These are phyloP conservation scores for Plebejus anna DNA, from an alignment of 2,888 invertebrate species.

Conservation along the genomic window DNA sequence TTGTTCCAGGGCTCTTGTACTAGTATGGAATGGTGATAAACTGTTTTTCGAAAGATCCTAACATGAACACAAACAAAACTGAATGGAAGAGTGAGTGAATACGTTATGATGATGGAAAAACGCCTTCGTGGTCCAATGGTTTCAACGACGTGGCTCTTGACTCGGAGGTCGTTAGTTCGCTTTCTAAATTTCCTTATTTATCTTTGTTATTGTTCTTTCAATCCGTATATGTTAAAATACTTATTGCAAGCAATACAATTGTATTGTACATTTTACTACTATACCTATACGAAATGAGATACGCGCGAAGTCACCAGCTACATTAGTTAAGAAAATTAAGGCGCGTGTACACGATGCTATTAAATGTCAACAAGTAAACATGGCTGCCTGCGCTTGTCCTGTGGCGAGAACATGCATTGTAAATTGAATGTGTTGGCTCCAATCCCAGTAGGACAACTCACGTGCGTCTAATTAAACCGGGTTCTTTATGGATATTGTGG, in stretches of 20 bases:
- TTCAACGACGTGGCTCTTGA: too few relatives aligned
- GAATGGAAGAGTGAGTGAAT: neutral
- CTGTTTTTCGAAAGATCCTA: neutral
- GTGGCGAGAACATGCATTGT: slow-evolving; percentile 34
- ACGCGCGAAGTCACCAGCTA: neutral
- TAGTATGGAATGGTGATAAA: neutral
- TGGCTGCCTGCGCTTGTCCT: slow-evolving; percentile 28
- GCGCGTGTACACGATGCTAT: neutral
- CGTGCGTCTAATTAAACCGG: slow-evolving; percentile 23
- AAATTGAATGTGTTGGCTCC: slow-evolving; percentile 38
- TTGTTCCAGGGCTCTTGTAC: too few relatives aligned
- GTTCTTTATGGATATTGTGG: neutral
- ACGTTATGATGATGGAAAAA: neutral
- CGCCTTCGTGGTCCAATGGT: too few relatives aligned
- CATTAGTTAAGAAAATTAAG: neutral
- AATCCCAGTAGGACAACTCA: slow-evolving; percentile 29
- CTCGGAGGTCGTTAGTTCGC: too few relatives aligned
- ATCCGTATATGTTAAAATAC: too few relatives aligned
- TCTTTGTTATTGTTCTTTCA: too few relatives aligned
- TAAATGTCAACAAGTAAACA: slow-evolving; percentile 27
- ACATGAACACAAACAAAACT: neutral
- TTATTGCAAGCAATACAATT: too few relatives aligned
- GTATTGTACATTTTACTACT: too few relatives aligned
- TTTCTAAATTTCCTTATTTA: too few relatives aligned
- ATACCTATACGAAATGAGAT: neutral